phyloP scores from a whole-genome alignment of 2,888 invertebrate species.

The Carcina quercana region DNA sequence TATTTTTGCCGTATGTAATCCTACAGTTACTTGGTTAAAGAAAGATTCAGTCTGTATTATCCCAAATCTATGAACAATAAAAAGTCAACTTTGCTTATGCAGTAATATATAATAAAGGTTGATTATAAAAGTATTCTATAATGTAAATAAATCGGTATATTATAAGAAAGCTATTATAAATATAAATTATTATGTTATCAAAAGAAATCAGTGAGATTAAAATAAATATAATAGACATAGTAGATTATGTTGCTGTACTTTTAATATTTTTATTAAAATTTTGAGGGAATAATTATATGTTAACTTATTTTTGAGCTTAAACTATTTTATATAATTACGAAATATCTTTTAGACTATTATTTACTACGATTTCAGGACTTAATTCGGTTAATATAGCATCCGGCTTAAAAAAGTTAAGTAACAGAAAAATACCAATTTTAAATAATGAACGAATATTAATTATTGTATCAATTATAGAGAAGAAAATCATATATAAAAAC shows the following conservation, averaged over 20 bases:
- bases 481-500: no score
- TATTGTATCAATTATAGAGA: no score
- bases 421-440: no score
- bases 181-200: slow-evolving; percentile 64
- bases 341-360: no score
- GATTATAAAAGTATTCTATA: slow-evolving; percentile 39
- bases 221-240: slow-evolving; percentile 55
- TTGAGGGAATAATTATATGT: no score
- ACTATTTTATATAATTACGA: no score
- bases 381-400: no score
- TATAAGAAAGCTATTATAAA: slow-evolving; percentile 55
- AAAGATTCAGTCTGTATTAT: not conserved
- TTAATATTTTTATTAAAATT: slow-evolving; percentile 57
- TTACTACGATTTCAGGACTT: no score
- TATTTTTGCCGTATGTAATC: not conserved
- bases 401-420: no score
- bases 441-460: no score
- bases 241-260: slow-evolving; percentile 37
- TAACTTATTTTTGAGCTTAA: no score
- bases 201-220: slow-evolving; percentile 71
- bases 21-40: not conserved
- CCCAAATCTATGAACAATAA: not conserved
- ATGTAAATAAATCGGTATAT: slow-evolving; percentile 64
- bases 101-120: slow-evolving; percentile 26
- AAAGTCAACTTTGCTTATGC: slow-evolving; percentile 32